Evolutionary conservation across 1,140 invertebrate species (phyloP), one percentile per base, ranked within the genome.

Genomic region (Pantala flavescens): DNA sequence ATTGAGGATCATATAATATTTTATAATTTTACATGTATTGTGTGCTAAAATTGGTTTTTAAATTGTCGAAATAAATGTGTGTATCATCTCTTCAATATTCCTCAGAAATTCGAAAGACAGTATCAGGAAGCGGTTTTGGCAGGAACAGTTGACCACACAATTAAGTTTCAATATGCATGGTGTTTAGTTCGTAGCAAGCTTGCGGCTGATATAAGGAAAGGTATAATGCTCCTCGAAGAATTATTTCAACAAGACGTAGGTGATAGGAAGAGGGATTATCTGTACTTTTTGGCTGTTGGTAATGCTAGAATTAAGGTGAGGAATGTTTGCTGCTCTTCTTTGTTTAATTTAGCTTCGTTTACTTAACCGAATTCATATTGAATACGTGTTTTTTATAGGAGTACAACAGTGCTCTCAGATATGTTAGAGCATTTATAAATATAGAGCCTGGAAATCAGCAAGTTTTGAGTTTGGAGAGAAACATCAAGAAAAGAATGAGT

Each of bases 101-200:
- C 28, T 12, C 43, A 74, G 73, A 74, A 73, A 63, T 74, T 74
- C 24, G 73, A 74, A 74, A 70, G 63, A 74, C n/a, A 63, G 19
- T 74, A 74, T 24, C 43, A 43, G 7, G 43, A 24, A 12, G 43
- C 19, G 28, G 24, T 63, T 63, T 7, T 23, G 16, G 10, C 3
- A 24, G 23, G 23, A n/a, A 19, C 2, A 19, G 71, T 72, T 72
- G 23, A 19, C 71, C 23, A 3, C 10, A 24, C 23, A 5, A 3
- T 91, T n/a, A 91, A 95, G 81, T 98, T 97, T 84, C 93, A 97
- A 81, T 98, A 97, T 83, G 93, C 94, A 0, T 96, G 93, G 90
- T 96, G 94, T 84, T 84, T 98, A 73, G 93, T 98, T 10, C 83
- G 94, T 76, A 96, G 94, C 82, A 91, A 89, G 83, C 95, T 95